Percentiles rank a stretch among this genome's conserved stretches.
phyloP scores from a whole-genome alignment of 2,797 vertebrate species.

The Mormyrops boulengeri region DNA sequence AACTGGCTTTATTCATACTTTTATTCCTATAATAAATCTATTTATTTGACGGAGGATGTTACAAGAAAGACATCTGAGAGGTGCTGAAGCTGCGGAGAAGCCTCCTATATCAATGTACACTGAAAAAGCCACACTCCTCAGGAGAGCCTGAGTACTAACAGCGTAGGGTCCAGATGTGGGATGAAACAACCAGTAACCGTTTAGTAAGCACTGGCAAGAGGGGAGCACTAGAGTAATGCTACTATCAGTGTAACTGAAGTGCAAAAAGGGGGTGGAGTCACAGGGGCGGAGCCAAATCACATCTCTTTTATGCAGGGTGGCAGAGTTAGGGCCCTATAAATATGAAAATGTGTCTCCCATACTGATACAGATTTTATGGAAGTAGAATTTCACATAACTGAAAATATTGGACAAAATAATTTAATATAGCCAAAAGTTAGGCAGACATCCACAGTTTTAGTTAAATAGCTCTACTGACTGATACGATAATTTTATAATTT shows the following conservation, averaged over 20 bases:
- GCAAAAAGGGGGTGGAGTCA: neutral
- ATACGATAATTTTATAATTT: neutral
- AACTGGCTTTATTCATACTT: slow-evolving; percentile 5
- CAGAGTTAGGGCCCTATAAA: neutral
- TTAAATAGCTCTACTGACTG: neutral
- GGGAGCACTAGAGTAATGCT: neutral
- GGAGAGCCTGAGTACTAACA: neutral
- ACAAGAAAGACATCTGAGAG: neutral
- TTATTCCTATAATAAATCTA: neutral
- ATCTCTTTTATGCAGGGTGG: neutral
- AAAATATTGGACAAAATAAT: neutral
- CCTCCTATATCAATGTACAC: neutral
- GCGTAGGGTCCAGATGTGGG: neutral
- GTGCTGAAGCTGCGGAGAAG: neutral
- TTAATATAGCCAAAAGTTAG: neutral
- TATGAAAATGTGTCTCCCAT: neutral
- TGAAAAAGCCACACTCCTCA: neutral
- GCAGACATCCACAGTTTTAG: neutral
- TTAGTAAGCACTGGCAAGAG: neutral
- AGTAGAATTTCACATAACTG: neutral
- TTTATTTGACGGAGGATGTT: neutral
- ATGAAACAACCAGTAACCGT: neutral
- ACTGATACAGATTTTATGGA: neutral
- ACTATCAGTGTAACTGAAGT: neutral
- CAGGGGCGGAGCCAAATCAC: neutral